phyloP scores from a whole-genome alignment of 2,797 vertebrate species.

The Lepus oiostolus region DNA sequence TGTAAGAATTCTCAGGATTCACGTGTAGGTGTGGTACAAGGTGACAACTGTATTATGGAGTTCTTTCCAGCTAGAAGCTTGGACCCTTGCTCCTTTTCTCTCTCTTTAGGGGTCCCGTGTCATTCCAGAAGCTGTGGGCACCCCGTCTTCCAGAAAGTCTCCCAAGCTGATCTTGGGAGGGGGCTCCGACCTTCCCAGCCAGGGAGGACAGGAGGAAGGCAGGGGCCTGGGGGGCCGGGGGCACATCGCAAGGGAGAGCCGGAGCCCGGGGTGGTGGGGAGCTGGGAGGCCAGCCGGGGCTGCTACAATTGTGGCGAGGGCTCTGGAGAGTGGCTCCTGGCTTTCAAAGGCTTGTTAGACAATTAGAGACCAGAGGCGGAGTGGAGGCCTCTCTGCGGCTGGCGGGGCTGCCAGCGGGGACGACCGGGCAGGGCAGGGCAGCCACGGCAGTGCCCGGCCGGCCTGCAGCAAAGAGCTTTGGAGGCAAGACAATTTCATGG shows the following conservation, averaged over 20 bases:
- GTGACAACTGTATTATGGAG: no score
- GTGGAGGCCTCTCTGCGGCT: conserved; percentile 77
- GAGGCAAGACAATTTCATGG: conserved; percentile 28
- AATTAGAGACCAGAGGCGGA: conserved; percentile 77
- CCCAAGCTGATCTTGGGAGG: background rate
- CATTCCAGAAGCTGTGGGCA: conserved; percentile 26
- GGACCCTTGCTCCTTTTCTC: background rate
- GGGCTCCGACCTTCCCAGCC: background rate
- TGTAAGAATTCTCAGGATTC: background rate
- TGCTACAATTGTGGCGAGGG: conserved; percentile 81
- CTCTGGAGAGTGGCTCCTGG: conserved; percentile 58
- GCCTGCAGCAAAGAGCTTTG: conserved; percentile 46
- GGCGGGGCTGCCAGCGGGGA: background rate
- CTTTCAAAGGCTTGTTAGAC: conserved; percentile 79
- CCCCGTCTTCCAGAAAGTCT: conserved; percentile 29
- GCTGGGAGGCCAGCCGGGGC: conserved; percentile 63
- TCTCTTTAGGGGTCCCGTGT: background rate
- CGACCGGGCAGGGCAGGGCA: conserved; percentile 27
- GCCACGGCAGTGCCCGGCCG: background rate
- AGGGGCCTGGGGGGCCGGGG: background rate
- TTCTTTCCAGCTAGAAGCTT: background rate
- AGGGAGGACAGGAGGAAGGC: background rate
- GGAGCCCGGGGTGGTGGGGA: conserved; percentile 49
- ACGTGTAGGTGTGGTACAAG: background rate
- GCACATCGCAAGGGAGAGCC: conserved; percentile 34